Base-by-base conservation (phyloP, 1,140 invertebrate genomes). In the Archivesica marissinica region DNA sequence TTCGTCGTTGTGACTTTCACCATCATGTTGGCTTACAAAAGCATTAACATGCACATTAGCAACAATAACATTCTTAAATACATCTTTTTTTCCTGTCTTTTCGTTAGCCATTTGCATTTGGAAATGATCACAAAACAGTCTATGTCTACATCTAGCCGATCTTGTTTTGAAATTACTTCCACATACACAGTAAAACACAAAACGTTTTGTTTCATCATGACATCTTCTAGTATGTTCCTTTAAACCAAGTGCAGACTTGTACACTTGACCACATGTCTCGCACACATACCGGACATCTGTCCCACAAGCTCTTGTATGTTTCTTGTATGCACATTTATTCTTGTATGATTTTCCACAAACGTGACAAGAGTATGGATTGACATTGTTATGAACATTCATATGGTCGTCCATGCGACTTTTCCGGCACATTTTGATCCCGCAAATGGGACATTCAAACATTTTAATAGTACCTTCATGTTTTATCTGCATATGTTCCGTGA, bases 381-480 rank as follows among this genome's bases (percentile, higher is more conserved):
- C 23, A 20, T 72, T 72, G 9, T 47, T 72, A 33, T 72, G 68
- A 47, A 44, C 28, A 50, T 72, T 72, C 68, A 72, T 72, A 30
- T 72, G 68, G 20, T 72, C 68, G 6, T 72, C 68, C 41, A 72
- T 17, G 68, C 50, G 68, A 41, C 68, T 72, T 30, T 47, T 33
- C 13, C 68, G 68, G 20, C 68, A 72, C 68, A 72, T 72, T 23
- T 50, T 44, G 11, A 72, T 44, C 2, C 68, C 68, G 35, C 68
- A 72, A 2, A 72, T 20, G 2, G 39, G 13, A 72, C 68, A 72
- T 41, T 72, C 25, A 33, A 38, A 72, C 68, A 72, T 44, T 72
- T 72, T 72, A n/a, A 44, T 28, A 33, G 44, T 72, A 28, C 68
- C 68, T 72, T 72, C 68, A 77, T 77, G 75, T 11, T 28, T 23